Conservation (phyloP, 1,140 invertebrate species). For the Ostrea edulis region DNA sequence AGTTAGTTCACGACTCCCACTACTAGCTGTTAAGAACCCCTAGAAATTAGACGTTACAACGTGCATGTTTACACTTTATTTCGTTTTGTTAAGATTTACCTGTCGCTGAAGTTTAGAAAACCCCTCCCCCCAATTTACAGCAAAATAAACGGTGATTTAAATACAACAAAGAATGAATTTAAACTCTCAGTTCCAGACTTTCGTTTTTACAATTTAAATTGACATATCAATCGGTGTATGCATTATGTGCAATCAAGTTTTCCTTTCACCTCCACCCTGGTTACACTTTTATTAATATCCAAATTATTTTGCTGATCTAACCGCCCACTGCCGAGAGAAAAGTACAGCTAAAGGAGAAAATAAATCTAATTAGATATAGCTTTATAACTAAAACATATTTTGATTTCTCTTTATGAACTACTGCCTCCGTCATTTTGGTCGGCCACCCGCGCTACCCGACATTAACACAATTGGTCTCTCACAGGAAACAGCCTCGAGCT, state of each 20-base stretch:
- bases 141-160: neutral
- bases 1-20: too few relatives aligned
- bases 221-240: slow-evolving; percentile 6
- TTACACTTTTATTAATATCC: neutral
- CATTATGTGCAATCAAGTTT: slow-evolving; percentile 4
- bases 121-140: neutral
- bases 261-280: neutral
- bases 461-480: neutral
- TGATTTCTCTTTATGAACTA: neutral
- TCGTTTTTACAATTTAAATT: neutral
- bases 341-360: neutral
- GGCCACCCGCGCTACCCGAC: neutral
- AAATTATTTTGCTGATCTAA: neutral
- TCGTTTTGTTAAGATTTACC: neutral
- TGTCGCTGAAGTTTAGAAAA: too few relatives aligned
- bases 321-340: neutral
- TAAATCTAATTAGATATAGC: neutral
- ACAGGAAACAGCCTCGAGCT: neutral
- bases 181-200: neutral
- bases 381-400: slow-evolving; percentile 2
- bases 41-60: too few relatives aligned
- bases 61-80: too few relatives aligned
- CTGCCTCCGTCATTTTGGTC: slow-evolving; percentile 2
- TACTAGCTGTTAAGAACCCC: too few relatives aligned
- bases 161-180: neutral